Evolutionary conservation across 2,888 invertebrate species (phyloP).

Genomic region (Noctua comes): DNA sequence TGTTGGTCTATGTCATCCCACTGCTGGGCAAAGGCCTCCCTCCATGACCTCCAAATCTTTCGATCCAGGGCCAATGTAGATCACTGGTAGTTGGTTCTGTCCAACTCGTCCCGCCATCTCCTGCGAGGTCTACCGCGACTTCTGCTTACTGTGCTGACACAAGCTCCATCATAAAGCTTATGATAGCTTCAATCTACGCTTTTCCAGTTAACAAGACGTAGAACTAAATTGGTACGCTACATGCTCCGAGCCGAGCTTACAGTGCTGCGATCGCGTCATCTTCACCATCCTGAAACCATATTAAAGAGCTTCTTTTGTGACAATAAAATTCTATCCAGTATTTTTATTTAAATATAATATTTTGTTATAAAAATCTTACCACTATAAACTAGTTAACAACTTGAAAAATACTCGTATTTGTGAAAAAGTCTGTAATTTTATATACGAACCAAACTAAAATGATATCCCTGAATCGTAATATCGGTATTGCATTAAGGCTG

Average conservation of each 20-base stretch:
- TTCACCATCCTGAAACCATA: conserved; percentile 2
- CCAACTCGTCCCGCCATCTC: too few relatives aligned
- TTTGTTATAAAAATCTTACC: not conserved
- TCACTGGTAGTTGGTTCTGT: too few relatives aligned
- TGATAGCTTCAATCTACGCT: not conserved
- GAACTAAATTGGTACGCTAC: not conserved
- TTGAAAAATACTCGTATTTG: not conserved
- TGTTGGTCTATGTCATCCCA: too few relatives aligned
- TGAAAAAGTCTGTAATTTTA: not conserved
- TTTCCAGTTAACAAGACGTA: not conserved
- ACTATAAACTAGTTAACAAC: not conserved
- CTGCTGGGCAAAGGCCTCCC: too few relatives aligned
- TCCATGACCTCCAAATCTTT: too few relatives aligned
- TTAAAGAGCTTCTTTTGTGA: conserved; percentile 5
- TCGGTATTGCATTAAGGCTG: conserved; percentile 57
- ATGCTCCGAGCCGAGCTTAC: not conserved
- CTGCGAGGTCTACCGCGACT: too few relatives aligned
- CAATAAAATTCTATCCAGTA: not conserved
- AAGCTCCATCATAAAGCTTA: not conserved
- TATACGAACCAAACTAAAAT: conserved; percentile 26
- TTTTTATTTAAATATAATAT: not conserved
- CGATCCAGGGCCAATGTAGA: too few relatives aligned
- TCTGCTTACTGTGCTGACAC: too few relatives aligned
- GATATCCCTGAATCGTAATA: conserved; percentile 47
- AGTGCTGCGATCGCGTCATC: not conserved